Conservation (phyloP, 2,797 vertebrate species). For the Tympanoctomys barrerae region DNA sequence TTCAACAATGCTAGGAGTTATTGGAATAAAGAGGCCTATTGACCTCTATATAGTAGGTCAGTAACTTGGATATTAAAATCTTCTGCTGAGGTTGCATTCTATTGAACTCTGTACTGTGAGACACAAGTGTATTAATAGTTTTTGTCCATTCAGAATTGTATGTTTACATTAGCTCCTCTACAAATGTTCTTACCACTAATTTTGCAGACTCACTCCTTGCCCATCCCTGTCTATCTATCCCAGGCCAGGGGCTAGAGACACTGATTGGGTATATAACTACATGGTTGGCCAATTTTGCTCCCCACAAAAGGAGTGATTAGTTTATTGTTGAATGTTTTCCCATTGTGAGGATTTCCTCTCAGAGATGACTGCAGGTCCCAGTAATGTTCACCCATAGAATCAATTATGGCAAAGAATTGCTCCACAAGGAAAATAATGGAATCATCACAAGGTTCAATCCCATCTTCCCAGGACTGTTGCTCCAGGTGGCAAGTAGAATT, state of each 20-base stretch:
- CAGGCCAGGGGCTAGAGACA: neutral
- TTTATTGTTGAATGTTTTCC: neutral
- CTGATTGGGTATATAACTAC: neutral
- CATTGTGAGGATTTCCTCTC: neutral
- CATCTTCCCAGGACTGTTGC: neutral
- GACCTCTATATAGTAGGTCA: neutral
- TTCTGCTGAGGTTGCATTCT: neutral
- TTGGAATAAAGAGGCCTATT: neutral
- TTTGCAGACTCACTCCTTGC: neutral
- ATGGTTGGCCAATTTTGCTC: neutral
- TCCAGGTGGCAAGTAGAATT: neutral
- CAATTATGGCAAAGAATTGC: neutral
- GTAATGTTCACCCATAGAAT: neutral
- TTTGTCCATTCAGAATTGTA: neutral
- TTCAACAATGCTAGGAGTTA: neutral
- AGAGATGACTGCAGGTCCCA: neutral
- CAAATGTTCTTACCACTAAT: neutral
- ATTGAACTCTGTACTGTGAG: neutral
- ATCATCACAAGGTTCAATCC: neutral
- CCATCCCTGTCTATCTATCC: neutral
- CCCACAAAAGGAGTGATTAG: neutral
- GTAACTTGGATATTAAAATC: neutral
- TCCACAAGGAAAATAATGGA: neutral
- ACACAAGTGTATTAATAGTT: neutral
- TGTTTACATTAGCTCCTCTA: neutral